Evolutionary conservation across 2,113 vertebrate genomes (phyloP).

Genomic region (human): GRCh38 chr9:75923501-75924000

Average conservation of each 20-base stretch:
- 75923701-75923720: neutral
- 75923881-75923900: neutral
- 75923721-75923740: neutral
- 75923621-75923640: neutral
- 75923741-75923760: neutral
- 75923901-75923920: neutral
- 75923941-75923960: neutral
- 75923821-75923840: neutral
- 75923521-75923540: neutral
- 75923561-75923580: neutral
- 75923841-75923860: neutral
- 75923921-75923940: neutral
- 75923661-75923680: neutral
- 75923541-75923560: neutral
- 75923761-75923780: neutral
- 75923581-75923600: neutral
- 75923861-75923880: neutral
- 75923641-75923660: neutral
- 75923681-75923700: neutral
- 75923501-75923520: neutral
- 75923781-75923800: neutral
- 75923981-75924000: neutral
- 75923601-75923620: neutral
- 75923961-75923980: neutral
- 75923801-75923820: neutral